Evolutionary conservation across 1,140 invertebrate species (phyloP), one percentile per base, ranked within the genome.

Genomic region (Lepidostoma basale): DNA sequence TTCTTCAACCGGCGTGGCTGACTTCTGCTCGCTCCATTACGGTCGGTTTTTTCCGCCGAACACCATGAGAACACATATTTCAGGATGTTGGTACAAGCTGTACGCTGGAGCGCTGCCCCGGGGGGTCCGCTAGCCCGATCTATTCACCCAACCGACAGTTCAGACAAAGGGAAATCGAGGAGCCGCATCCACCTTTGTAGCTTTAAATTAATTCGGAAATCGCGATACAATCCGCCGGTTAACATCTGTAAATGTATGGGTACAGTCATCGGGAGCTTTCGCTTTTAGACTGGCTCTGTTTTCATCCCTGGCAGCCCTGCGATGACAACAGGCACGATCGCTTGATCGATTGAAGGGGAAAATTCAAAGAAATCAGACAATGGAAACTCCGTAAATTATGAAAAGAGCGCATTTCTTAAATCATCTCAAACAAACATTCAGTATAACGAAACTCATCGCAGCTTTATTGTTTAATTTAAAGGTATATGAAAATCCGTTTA

Each of bases 21-120:
- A 44, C 58, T 12, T 23, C 40, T n/a, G 36, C 26, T 26, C 14
- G n/a, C 14, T 8, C 58, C 40, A 62, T 62, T 62, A 62, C 28
- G 49, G 5, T 52, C 25, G 28, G 33, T 56, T 64, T 64, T 66
- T 70, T 45, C 47, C 20, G 12, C 9, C 36, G 22, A 26, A 23
- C 60, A 56, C 52, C 56, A 65, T 70, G 58, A 52, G 62, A 70
- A 70, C 68, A 70, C 62, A 60, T 33, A 70, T 65, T 70, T 66
- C 68, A 70, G 68, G 68, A 70, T 70, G 68, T 70, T 60, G 59
- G 62, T 66, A 66, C 68, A 69, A 62, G 62, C 14, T 23, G 44
- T 18, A 22, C 44, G 20, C 18, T 20, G 5, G 16, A 18, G 12
- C 44, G 6, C 16, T 6, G 44, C 6, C 6, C 2, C 16, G 40